Evolutionary conservation across 2,888 invertebrate genomes (phyloP).

Genomic region (Macrophya annulata): DNA sequence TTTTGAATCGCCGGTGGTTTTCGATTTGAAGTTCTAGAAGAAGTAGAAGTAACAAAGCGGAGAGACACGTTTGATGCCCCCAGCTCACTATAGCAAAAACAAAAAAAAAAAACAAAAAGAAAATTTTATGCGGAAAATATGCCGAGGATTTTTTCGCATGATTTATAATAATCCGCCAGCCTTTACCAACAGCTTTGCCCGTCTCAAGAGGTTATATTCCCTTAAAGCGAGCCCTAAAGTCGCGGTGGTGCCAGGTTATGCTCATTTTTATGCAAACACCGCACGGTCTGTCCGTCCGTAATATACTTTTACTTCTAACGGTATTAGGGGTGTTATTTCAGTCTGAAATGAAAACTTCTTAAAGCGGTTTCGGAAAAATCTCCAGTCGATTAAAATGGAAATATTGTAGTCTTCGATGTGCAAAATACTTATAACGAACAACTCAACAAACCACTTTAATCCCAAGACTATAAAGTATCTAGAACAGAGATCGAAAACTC

Average conservation of each 20-base stretch:
- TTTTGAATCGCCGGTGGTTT: no score
- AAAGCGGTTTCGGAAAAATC: constrained; percentile 37
- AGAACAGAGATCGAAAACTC: not conserved
- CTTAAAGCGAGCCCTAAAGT: constrained; percentile 45
- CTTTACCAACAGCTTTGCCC: constrained; percentile 33
- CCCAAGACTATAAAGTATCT: not conserved
- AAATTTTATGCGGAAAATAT: constrained; percentile 25
- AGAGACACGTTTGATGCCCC: not conserved
- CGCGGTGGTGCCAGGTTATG: constrained; percentile 43
- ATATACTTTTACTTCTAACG: constrained; percentile 51
- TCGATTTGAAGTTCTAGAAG: no score
- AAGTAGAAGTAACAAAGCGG: no score
- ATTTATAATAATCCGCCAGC: constrained; percentile 41
- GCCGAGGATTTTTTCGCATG: constrained; percentile 18
- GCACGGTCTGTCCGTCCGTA: constrained; percentile 42
- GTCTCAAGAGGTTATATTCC: constrained; percentile 34
- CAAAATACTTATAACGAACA: constrained; percentile 20
- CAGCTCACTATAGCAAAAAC: not conserved
- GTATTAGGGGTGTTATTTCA: constrained; percentile 43
- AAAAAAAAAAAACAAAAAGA: not conserved
- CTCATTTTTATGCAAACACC: constrained; percentile 54
- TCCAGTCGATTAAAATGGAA: constrained; percentile 53
- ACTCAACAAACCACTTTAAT: constrained; percentile 13
- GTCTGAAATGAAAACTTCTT: constrained; percentile 41
- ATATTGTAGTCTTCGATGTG: constrained; percentile 20